phyloP scores from a whole-genome alignment of 2,888 invertebrate species.

The Periphyllus acericola region DNA sequence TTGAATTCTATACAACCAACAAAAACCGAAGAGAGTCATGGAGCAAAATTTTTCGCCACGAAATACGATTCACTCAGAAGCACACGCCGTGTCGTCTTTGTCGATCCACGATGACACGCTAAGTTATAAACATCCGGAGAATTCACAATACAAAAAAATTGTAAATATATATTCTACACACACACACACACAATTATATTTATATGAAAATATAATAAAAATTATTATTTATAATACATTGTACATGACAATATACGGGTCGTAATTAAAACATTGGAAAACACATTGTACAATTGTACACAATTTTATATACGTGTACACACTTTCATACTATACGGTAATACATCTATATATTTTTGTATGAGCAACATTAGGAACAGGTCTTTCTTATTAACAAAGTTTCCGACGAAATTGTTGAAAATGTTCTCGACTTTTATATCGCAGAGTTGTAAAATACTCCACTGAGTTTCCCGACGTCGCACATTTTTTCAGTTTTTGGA shows the following conservation, averaged over 20 bases:
- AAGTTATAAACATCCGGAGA: slow-evolving; percentile 33
- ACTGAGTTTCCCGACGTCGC: too few relatives aligned
- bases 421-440: too few relatives aligned
- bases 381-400: too few relatives aligned
- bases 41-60: slow-evolving; percentile 2
- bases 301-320: neutral
- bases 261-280: slow-evolving; percentile 19
- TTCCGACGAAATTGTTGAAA: too few relatives aligned
- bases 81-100: neutral
- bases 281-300: neutral
- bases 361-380: too few relatives aligned
- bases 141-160: neutral
- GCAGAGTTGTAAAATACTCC: too few relatives aligned
- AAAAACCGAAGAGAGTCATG: slow-evolving; percentile 18
- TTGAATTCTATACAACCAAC: neutral
- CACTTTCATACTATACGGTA: too few relatives aligned
- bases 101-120: slow-evolving; percentile 15
- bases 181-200: neutral
- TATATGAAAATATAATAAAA: neutral
- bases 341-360: too few relatives aligned
- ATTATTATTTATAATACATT: neutral
- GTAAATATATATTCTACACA: too few relatives aligned
- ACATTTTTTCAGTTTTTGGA: too few relatives aligned
- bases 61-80: slow-evolving; percentile 30
- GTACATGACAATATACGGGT: neutral